These are phyloP conservation scores for Drosophila ananassae DNA, from an alignment of 1,140 invertebrate genomes.

Conservation along the genomic window DNA sequence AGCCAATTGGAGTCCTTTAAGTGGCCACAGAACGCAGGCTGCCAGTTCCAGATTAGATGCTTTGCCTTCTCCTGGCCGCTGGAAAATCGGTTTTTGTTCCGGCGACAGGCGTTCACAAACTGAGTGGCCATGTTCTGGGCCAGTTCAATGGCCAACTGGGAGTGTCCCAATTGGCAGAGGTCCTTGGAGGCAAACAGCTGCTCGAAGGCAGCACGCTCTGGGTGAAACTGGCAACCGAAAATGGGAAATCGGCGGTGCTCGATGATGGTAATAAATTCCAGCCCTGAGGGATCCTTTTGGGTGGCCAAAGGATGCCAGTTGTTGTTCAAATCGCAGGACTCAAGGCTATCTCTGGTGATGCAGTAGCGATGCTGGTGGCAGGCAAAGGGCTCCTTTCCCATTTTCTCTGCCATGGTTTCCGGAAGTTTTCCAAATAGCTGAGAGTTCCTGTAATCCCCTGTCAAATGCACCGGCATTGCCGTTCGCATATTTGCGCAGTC, in stretches of 20 bases:
- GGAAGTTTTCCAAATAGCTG: constrained; percentile 86
- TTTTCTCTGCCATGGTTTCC: constrained; percentile 85
- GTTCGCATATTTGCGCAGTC: constrained; percentile 37
- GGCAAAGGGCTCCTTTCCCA: constrained; percentile 88
- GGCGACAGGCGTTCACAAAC: constrained; percentile 90
- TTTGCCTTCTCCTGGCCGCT: constrained; percentile 83
- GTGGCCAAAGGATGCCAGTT: constrained; percentile 89
- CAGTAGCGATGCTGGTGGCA: constrained; percentile 91
- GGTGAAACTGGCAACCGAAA: constrained; percentile 95
- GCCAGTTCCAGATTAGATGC: constrained; percentile 88
- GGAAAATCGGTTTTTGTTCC: constrained; percentile 86
- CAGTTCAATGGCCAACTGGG: constrained; percentile 85
- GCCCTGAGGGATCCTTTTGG: constrained; percentile 87
- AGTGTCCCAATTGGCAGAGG: constrained; percentile 85
- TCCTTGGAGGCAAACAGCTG: constrained; percentile 86
- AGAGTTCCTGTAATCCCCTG: constrained; percentile 83
- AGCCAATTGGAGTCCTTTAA: constrained; percentile 33
- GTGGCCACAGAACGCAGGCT: constrained; percentile 85
- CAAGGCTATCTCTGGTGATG: constrained; percentile 86
- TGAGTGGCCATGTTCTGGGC: constrained; percentile 92
- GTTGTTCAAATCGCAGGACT: constrained; percentile 85
- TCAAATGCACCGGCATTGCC: constrained; percentile 42
- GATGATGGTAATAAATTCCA: constrained; percentile 88
- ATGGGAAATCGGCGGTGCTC: constrained; percentile 90
- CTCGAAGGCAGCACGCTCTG: constrained; percentile 94